These are phyloP conservation scores for Apodemia duryi DNA, from an alignment of 2,888 invertebrate species.

Conservation along the genomic window DNA sequence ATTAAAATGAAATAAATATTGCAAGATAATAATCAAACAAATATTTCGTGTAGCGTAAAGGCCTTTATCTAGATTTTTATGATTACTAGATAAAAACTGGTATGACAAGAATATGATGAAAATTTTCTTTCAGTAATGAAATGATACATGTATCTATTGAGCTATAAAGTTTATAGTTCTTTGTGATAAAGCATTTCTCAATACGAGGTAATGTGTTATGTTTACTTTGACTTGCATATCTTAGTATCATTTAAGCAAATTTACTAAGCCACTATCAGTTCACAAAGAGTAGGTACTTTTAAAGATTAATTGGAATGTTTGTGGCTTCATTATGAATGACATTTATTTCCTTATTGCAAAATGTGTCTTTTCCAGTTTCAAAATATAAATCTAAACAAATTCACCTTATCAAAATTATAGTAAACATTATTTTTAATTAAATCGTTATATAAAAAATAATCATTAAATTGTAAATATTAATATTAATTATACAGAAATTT, in stretches of 20 bases:
- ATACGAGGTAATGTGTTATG: background rate
- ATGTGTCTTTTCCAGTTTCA: background rate
- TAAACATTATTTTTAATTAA: background rate
- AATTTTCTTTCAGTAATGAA: background rate
- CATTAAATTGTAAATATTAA: background rate
- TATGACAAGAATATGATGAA: too few relatives aligned
- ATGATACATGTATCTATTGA: background rate
- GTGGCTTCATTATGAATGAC: background rate
- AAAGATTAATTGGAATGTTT: background rate
- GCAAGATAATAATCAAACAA: too few relatives aligned
- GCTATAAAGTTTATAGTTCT: background rate
- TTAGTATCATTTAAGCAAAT: constrained; percentile 1
- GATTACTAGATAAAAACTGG: background rate
- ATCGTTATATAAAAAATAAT: background rate
- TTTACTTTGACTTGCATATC: constrained; percentile 2
- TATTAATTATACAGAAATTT: background rate
- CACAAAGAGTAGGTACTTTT: background rate
- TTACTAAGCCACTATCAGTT: background rate
- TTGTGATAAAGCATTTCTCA: background rate
- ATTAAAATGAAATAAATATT: too few relatives aligned
- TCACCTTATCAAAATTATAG: background rate
- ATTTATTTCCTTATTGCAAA: background rate
- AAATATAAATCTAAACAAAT: too few relatives aligned
- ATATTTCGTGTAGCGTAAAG: too few relatives aligned
- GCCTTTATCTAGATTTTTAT: background rate